phyloP scores from a whole-genome alignment of 2,113 vertebrate species.

The Gasterosteus nipponicus region DNA sequence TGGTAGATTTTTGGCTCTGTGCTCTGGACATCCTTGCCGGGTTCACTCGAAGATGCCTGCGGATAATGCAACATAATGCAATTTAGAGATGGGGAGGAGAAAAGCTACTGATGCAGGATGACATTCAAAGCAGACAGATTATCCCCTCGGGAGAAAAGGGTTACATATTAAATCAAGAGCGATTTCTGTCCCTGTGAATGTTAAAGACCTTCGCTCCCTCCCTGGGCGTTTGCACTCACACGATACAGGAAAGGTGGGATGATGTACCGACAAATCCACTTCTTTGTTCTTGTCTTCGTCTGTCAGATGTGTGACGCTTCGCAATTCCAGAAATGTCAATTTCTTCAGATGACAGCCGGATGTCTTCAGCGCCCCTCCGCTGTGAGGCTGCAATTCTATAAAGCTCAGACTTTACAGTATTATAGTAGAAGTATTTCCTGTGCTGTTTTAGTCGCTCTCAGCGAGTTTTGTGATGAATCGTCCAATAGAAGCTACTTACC shows the following conservation, averaged over 20 bases:
- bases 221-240: neutral
- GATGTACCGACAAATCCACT: neutral
- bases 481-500: neutral
- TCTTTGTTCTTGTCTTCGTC: slow-evolving; percentile 2
- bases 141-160: neutral
- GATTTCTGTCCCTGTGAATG: slow-evolving; percentile 9
- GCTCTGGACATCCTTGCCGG: neutral
- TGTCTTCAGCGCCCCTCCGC: slow-evolving; percentile 10
- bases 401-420: neutral
- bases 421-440: too few relatives aligned
- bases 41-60: neutral
- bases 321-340: slow-evolving; percentile 7
- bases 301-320: slow-evolving; percentile 1
- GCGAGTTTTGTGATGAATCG: neutral
- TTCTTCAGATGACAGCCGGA: slow-evolving; percentile 22
- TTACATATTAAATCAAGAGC: slow-evolving; percentile 5
- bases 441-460: neutral
- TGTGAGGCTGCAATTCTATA: too few relatives aligned
- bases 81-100: neutral
- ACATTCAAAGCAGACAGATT: neutral
- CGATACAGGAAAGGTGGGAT: neutral
- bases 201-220: neutral
- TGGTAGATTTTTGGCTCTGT: neutral
- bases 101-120: neutral
- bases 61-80: neutral